These are phyloP conservation scores for Chaenodraco wilsoni DNA, from an alignment of 2,797 vertebrate genomes.

Conservation along the genomic window DNA sequence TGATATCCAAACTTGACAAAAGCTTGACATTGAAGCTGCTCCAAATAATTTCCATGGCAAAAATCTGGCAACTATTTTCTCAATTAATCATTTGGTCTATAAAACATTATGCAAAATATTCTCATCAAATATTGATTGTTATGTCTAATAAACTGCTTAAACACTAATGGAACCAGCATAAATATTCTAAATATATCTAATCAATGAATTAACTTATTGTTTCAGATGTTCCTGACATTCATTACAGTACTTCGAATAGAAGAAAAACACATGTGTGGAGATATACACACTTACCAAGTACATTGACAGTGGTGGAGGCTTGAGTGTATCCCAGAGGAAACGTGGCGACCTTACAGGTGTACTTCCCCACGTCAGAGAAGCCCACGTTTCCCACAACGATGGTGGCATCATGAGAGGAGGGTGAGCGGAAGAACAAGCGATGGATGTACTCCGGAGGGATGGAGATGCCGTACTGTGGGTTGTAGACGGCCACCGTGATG, in stretches of 20 bases:
- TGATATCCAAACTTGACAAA: neutral
- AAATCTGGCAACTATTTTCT: neutral
- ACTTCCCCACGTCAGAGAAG: constrained; percentile 93
- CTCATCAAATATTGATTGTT: neutral
- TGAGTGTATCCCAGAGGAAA: constrained; percentile 97
- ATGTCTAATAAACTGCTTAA: neutral
- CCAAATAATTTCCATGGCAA: neutral
- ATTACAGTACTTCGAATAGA: neutral
- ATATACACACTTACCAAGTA: constrained; percentile 87
- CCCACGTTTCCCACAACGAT: constrained; percentile 91
- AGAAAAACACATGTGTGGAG: neutral
- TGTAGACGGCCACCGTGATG: constrained; percentile 93
- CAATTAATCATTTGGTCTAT: neutral
- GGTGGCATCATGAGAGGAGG: constrained; percentile 92
- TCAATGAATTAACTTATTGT: neutral
- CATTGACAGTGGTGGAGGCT: constrained; percentile 90
- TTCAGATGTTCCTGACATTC: neutral
- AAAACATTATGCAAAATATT: neutral
- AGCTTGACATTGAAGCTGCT: neutral
- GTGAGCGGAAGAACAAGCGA: constrained; percentile 91
- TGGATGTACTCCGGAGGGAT: constrained; percentile 89
- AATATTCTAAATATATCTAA: neutral
- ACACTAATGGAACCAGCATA: neutral
- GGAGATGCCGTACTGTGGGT: constrained; percentile 93
- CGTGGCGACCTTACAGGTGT: constrained; percentile 96